Evolutionary conservation across 2,113 vertebrate genomes (phyloP).

Genomic region (Paracanthobrama guichenoti): DNA sequence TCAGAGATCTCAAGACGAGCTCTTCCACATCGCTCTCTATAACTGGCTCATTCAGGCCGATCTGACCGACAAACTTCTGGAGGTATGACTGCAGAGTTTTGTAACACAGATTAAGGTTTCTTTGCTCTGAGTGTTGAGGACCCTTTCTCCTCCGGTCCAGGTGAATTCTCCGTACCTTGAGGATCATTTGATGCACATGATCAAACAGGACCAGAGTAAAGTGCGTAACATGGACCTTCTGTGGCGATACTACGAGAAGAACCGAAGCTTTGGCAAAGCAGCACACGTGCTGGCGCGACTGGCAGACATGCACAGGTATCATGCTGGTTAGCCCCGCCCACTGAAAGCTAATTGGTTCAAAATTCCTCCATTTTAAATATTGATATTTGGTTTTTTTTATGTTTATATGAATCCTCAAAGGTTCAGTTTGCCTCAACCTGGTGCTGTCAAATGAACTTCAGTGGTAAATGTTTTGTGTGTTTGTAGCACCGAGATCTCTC

Average conservation of each 20-base stretch:
- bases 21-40: slow-evolving; percentile 96
- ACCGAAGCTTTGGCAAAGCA: slow-evolving; percentile 90
- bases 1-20: slow-evolving; percentile 92
- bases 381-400: neutral
- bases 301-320: slow-evolving; percentile 93
- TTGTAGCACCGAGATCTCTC: slow-evolving; percentile 90
- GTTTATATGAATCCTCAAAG: neutral
- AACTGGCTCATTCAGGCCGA: slow-evolving; percentile 97
- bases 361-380: neutral
- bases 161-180: slow-evolving; percentile 93
- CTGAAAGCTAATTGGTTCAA: neutral
- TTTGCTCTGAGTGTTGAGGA: neutral
- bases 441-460: neutral
- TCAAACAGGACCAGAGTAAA: slow-evolving; percentile 94
- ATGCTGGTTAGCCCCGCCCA: neutral
- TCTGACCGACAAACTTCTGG: slow-evolving; percentile 89
- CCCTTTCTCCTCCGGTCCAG: slow-evolving; percentile 66
- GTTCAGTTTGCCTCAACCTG: neutral
- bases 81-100: slow-evolving; percentile 74
- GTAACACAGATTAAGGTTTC: neutral
- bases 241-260: slow-evolving; percentile 97
- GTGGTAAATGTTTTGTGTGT: slow-evolving; percentile 5
- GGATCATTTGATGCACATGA: slow-evolving; percentile 92
- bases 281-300: slow-evolving; percentile 90
- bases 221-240: slow-evolving; percentile 96